Conservation (phyloP, 2,113 vertebrate species). For the Lophius piscatorius region DNA sequence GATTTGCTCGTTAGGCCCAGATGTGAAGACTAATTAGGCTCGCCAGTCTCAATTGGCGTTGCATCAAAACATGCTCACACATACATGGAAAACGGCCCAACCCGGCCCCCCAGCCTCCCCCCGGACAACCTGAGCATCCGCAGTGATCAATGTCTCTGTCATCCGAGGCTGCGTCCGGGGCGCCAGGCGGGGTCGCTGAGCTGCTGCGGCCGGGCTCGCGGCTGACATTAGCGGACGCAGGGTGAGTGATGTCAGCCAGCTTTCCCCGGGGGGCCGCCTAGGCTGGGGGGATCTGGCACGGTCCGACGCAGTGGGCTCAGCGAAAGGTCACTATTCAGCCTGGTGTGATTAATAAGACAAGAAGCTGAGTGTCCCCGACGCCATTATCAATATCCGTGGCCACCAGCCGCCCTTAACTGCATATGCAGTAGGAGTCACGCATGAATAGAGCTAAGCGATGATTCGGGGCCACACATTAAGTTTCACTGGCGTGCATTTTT, state of each 20-base stretch:
- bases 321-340: constrained; percentile 84
- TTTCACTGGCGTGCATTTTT: constrained; percentile 29
- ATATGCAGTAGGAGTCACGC: constrained; percentile 56
- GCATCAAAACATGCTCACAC: constrained; percentile 52
- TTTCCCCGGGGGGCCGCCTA: constrained; percentile 55
- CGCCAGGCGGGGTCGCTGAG: constrained; percentile 51
- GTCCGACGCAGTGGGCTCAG: constrained; percentile 70
- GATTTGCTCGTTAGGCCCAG: constrained; percentile 74
- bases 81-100: neutral
- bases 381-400: constrained; percentile 80
- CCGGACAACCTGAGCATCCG: constrained; percentile 70
- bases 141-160: constrained; percentile 86
- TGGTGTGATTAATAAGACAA: constrained; percentile 90
- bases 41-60: constrained; percentile 61
- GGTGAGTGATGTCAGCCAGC: constrained; percentile 80
- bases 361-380: constrained; percentile 77
- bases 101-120: neutral
- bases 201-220: constrained; percentile 72
- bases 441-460: constrained; percentile 2
- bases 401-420: constrained; percentile 57
- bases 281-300: constrained; percentile 65
- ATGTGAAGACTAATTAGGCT: constrained; percentile 71
- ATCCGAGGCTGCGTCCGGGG: constrained; percentile 63
- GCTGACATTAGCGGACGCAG: constrained; percentile 82
- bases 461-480: constrained; percentile 13